Conservation (phyloP, 2,113 vertebrate species). For the Notechis scutatus region DNA sequence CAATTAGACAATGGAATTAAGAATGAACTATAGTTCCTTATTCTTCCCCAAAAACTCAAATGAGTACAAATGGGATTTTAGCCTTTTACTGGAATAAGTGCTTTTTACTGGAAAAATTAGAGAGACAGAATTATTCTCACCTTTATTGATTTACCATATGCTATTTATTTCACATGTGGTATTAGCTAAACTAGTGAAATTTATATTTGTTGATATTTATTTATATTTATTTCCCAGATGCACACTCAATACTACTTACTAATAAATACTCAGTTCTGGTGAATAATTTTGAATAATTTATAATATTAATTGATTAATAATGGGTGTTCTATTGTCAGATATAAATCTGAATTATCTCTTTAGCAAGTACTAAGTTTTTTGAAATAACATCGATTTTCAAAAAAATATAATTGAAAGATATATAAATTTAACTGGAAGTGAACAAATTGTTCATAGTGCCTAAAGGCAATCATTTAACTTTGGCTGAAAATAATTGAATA, state of each 20-base stretch:
- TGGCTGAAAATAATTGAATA: neutral
- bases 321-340: neutral
- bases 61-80: neutral
- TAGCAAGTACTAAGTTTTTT: neutral
- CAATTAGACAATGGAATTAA: neutral
- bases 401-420: neutral
- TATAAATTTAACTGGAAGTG: neutral
- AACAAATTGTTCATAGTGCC: neutral
- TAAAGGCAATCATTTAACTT: neutral
- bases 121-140: neutral
- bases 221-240: neutral
- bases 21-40: neutral
- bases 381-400: neutral
- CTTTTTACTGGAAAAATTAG: neutral
- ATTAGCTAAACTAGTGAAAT: neutral
- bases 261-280: neutral
- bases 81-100: neutral
- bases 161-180: neutral
- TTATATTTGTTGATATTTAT: neutral
- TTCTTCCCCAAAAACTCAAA: neutral
- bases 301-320: neutral
- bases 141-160: neutral
- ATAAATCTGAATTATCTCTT: neutral
- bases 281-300: neutral
- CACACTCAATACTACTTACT: neutral